Evolutionary conservation across 2,797 vertebrate species (phyloP), one percentile per base, ranked within the genome.

Genomic region (Semotilus atromaculatus): DNA sequence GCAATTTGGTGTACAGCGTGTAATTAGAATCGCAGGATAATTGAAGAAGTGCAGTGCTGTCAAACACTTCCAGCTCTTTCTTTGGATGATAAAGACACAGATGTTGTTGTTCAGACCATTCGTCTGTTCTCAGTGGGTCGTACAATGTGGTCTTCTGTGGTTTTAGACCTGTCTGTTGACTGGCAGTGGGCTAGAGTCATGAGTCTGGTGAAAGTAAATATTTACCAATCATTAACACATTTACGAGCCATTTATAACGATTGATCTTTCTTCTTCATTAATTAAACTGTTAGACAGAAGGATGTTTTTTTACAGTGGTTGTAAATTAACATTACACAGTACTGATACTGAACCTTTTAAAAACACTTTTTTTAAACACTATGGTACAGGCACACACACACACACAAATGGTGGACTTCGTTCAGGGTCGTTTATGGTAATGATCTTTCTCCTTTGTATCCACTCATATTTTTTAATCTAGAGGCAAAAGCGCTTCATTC

Each of bases 171-270:
- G 71, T 26, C 13, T 80, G 72, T 43, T 66, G 29, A 26, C 29
- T 82, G 60, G 31, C 40, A 4, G 86, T 89, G 84, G 89, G 85
- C 55, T 77, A 85, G 53, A 88, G 87, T 70, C 81, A 78, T 90
- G 89, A 88, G 87, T 11, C 83, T 86, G 70, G 80, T 86, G 29
- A 88, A 86, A 91, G 91, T 94, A 91, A 91, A 92, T 92, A 91
- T 92, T 92, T 92, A 89, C 43, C 60, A 87, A 81, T 84, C 89
- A 91, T 91, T 91, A 90, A 48, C 90, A 73, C 86, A 64, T 89
- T 81, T 86, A 85, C 88, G 29, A 88, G 71, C 83, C 62, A 68
- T 86, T 81, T 86, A 84, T 87, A 85, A 85, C 84, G 88, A 60
- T 51, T 90, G 85, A 84, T 88, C n/a, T n/a, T n/a, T n/a, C n/a